These are phyloP conservation scores for Sorex maritimensis DNA, from an alignment of 2,797 vertebrate genomes.

Conservation along the genomic window DNA sequence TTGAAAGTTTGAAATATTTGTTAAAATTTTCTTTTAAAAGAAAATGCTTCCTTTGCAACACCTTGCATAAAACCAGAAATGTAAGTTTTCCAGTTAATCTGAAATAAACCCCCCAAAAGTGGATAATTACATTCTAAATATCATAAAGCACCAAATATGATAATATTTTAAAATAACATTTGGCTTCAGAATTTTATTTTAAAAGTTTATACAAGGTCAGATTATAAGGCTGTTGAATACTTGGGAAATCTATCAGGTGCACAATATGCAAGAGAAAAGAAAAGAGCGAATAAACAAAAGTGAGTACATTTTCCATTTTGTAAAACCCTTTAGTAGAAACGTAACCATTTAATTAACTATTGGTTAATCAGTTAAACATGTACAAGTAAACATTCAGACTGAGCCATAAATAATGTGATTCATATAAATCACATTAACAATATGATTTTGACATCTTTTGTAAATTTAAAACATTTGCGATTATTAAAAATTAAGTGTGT, in stretches of 20 bases:
- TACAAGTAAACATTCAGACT: conserved; percentile 48
- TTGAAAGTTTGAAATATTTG: conserved; percentile 36
- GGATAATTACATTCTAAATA: conserved; percentile 42
- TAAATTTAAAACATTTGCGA: conserved; percentile 72
- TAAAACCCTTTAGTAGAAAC: conserved; percentile 45
- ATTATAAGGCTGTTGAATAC: conserved; percentile 59
- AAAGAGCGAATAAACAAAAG: conserved; percentile 38
- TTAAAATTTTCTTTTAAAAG: conserved; percentile 41
- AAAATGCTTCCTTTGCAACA: conserved; percentile 1
- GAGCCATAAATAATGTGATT: conserved; percentile 57
- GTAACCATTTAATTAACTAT: conserved; percentile 45
- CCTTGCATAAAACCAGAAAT: conserved; percentile 40
- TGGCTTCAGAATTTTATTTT: conserved; percentile 77
- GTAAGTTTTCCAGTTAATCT: conserved; percentile 22
- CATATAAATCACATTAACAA: conserved; percentile 20
- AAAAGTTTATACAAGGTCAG: conserved; percentile 60
- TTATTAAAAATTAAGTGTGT: conserved; percentile 66
- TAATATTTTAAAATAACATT: conserved; percentile 60
- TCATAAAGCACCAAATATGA: conserved; percentile 43
- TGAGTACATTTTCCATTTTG: conserved; percentile 47
- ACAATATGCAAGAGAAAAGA: conserved; percentile 49
- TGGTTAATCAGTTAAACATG: conserved; percentile 12
- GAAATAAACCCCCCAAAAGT: conserved; percentile 43
- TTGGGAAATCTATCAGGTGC: background rate
- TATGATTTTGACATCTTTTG: conserved; percentile 51